Evolutionary conservation across 2,888 invertebrate species (phyloP), one percentile per base, ranked within the genome.

Genomic region (Pseudolycoriella hygida): DNA sequence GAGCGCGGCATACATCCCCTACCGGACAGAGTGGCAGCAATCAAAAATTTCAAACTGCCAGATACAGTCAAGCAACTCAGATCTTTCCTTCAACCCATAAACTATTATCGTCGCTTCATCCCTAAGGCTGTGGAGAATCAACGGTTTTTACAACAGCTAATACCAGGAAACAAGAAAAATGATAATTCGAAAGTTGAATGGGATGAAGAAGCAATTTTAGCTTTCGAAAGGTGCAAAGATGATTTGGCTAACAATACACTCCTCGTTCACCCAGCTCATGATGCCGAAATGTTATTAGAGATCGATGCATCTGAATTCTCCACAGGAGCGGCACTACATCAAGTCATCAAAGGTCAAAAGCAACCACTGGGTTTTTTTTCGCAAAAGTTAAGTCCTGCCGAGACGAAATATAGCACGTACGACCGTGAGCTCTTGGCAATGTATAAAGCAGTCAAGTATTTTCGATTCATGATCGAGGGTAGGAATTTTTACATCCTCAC

Each of bases 291-390:
- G 8, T 25, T 8, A 25, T 8, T 25, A 6, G 25, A 25, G 8
- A 25, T 25, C 2, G 46, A 46, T 15, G 62, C 62, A 1, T 64
- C 62, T 0, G 58, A 60, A 39, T 45, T 31, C 1, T 55, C 61
- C 2, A 54, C 60, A 3, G 62, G 62, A 2, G 61, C 60, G 2
- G 58, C 56, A 1, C 44, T 66, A 10, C 60, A 66, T 41, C 63
- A 64, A 48, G 18, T 40, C 1, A 46, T 49, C 3, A 40, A 52
- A 3, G 42, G 50, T n/a, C 17, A 44, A 1, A 57, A 57, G 56
- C 50, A 61, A 51, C 62, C 62, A 0, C 64, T 8, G 58, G 56
- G 2, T 63, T 60, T 47, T 63, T 59, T 46, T 61, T n/a, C 60
- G 0, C 52, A 52, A 46, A 60, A 59, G 19, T 49, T 64, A 1